These are phyloP conservation scores for Seriola dumerili DNA, from an alignment of 2,113 vertebrate species.

Conservation along the genomic window DNA sequence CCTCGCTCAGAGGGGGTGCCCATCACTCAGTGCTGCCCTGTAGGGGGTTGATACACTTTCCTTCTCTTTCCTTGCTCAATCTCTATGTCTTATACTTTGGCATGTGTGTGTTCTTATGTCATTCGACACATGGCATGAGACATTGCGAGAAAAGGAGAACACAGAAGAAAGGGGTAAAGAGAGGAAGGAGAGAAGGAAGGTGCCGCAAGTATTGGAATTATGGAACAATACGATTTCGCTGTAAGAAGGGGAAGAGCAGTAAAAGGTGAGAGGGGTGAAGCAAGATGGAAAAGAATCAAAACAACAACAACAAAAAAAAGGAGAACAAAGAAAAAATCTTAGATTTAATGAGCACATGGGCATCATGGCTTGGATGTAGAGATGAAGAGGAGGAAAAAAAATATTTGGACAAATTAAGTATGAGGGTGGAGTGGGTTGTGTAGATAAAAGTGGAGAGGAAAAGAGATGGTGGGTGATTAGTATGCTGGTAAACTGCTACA, in stretches of 20 bases:
- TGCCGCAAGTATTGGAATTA: background rate
- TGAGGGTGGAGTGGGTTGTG: slow-evolving; percentile 16
- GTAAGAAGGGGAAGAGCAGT: background rate
- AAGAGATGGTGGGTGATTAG: slow-evolving; percentile 42
- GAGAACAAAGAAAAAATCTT: background rate
- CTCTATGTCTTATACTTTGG: slow-evolving; percentile 23
- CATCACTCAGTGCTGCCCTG: slow-evolving; percentile 60
- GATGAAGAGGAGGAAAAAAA: background rate
- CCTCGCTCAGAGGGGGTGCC: slow-evolving; percentile 59
- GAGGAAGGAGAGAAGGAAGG: background rate
- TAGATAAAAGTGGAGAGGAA: slow-evolving; percentile 1
- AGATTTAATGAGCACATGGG: background rate
- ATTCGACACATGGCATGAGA: slow-evolving; percentile 34
- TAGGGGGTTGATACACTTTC: slow-evolving; percentile 53
- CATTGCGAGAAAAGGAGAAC: slow-evolving; percentile 7
- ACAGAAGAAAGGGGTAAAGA: background rate
- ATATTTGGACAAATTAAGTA: slow-evolving; percentile 9
- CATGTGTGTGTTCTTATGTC: slow-evolving; percentile 35
- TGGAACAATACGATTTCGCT: slow-evolving; percentile 22
- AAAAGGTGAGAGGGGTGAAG: background rate
- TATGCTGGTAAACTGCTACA: slow-evolving; percentile 37
- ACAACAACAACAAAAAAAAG: background rate
- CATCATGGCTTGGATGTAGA: background rate
- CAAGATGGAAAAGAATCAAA: background rate
- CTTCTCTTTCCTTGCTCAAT: slow-evolving; percentile 37